Conservation (phyloP, 2,888 invertebrate genomes). For the Phengaris arion region DNA sequence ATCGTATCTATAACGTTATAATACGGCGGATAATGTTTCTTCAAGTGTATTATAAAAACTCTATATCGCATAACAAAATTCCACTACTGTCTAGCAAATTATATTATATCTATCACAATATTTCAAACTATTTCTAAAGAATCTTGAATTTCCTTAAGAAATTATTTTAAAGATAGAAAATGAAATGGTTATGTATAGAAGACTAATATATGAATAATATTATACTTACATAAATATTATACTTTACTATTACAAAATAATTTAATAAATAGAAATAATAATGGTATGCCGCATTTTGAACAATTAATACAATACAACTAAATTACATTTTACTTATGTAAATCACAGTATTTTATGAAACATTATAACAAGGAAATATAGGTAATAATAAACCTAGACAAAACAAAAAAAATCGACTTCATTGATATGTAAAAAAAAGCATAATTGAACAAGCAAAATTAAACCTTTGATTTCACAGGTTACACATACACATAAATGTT, state of each 20-base stretch:
- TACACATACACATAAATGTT: no score
- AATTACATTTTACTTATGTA: background rate
- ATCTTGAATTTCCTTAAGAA: background rate
- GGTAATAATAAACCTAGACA: background rate
- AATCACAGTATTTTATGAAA: background rate
- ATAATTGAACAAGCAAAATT: background rate
- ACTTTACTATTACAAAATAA: background rate
- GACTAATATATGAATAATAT: background rate
- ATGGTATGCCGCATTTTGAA: background rate
- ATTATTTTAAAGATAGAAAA: background rate
- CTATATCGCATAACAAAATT: constrained; percentile 13
- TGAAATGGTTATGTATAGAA: constrained; percentile 3
- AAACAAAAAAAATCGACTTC: background rate
- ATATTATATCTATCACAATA: constrained; percentile 27
- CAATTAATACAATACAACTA: background rate
- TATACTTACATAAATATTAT: background rate
- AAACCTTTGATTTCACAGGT: background rate
- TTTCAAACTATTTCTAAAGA: constrained; percentile 26
- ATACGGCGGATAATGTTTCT: background rate
- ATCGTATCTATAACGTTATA: background rate
- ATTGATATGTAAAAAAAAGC: background rate
- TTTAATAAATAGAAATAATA: background rate
- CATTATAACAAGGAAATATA: background rate
- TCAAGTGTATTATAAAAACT: background rate
- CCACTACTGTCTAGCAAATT: constrained; percentile 27